Evolutionary conservation across 2,888 invertebrate species (phyloP), one percentile per base, ranked within the genome.

Genomic region (Cerceris rybyensis): DNA sequence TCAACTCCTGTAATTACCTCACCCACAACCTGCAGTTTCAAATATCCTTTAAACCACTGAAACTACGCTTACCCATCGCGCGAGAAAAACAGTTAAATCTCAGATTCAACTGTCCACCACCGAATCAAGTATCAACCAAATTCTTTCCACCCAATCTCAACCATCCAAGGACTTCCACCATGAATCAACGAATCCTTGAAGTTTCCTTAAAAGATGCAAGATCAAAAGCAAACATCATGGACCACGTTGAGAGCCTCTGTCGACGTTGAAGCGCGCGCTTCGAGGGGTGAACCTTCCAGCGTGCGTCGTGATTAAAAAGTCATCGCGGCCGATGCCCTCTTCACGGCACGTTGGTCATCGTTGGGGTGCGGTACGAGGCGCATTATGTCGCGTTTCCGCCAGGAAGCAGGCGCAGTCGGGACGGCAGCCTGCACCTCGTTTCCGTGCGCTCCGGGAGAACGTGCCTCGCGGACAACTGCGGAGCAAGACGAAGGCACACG

Each of bases 301-400:
- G 74, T 79, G 82, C 54, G 75, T 73, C 81, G 84, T 84, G 85
- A 87, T 86, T 87, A 82, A 86, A 86, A 87, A 87, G 80, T 86
- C 81, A 83, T 87, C 76, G 78, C 75, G 78, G 80, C 74, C 85
- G 87, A 85, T 85, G 78, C 77, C 81, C 86, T 87, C 83, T 86
- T 86, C 81, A 83, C 80, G 85, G 86, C 83, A 79, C 81, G 83
- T 72, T 81, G 83, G 81, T 78, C 86, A 85, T 81, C 83, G 79
- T 81, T 86, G 85, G 85, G 86, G 86, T 85, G 84, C 85, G 81
- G 85, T 84, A 77, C 64, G 80, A 70, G 81, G 69, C 83, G 73
- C 80, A 86, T 85, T 86, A 84, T 78, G 84, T 85, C 85, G 84
- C 84, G 77, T 78, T 78, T 82, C 84, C 86, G 84, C 84, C 78